phyloP scores from a whole-genome alignment of 2,113 vertebrate genomes.

The Lycocorax pyrrhopterus region DNA sequence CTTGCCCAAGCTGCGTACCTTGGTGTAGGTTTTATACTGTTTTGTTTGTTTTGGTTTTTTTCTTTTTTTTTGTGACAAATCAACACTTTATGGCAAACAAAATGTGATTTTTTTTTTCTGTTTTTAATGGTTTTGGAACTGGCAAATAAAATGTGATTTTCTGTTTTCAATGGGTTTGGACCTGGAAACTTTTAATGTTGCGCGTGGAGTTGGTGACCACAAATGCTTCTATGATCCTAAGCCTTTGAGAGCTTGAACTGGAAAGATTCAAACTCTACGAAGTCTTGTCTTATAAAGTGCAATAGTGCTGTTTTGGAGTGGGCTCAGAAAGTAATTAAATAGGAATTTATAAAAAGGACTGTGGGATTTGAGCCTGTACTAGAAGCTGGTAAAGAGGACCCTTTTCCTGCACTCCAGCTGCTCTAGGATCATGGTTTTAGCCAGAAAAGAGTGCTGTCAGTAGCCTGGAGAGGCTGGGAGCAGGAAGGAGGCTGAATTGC shows the following conservation, averaged over 20 bases:
- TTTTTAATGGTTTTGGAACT: constrained; percentile 14
- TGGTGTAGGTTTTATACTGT: constrained; percentile 10
- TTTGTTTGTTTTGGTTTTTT: too few relatives aligned
- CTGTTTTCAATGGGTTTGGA: constrained; percentile 3
- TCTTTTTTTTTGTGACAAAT: background rate
- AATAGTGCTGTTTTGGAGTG: background rate
- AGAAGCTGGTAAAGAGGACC: background rate
- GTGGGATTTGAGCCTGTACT: background rate
- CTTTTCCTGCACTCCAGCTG: background rate
- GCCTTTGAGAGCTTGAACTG: background rate
- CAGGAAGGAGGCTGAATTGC: background rate
- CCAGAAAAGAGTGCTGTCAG: background rate
- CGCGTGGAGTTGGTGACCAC: background rate
- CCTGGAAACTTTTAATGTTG: background rate
- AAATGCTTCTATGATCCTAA: background rate
- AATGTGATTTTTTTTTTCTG: background rate
- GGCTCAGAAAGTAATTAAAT: background rate
- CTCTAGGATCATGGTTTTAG: background rate
- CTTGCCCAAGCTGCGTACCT: background rate
- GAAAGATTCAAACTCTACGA: background rate
- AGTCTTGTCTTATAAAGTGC: background rate
- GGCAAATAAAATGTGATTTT: background rate
- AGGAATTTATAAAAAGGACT: background rate
- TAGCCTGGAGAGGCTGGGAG: background rate
- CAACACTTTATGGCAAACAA: constrained; percentile 20